These are phyloP conservation scores for Melitaea cinxia DNA, from an alignment of 1,140 invertebrate genomes.

Conservation along the genomic window DNA sequence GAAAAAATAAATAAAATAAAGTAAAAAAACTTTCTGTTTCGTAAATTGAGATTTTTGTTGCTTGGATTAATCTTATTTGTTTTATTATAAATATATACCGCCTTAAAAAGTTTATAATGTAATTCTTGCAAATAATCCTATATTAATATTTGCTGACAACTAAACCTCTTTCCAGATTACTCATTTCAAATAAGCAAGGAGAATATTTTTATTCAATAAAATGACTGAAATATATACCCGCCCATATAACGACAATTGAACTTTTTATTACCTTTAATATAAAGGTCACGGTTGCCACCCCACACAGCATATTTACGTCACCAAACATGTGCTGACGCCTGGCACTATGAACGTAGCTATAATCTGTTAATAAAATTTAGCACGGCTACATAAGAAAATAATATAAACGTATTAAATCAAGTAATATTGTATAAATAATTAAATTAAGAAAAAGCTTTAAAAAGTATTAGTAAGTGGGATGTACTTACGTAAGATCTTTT, in stretches of 20 bases:
- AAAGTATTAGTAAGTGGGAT: too few species aligned
- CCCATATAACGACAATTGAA: conserved; percentile 24
- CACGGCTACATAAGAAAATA: neutral
- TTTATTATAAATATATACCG: too few species aligned
- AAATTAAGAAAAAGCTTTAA: too few species aligned
- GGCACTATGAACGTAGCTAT: neutral
- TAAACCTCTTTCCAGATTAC: too few species aligned
- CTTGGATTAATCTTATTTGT: too few species aligned
- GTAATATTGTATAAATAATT: neutral
- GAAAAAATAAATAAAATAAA: conserved; percentile 8
- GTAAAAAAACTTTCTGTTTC: neutral
- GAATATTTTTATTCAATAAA: neutral
- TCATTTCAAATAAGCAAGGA: neutral
- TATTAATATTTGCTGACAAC: too few species aligned
- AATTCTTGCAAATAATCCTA: too few species aligned
- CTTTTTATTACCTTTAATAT: conserved; percentile 22
- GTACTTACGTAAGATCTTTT: too few species aligned
- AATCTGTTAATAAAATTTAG: neutral
- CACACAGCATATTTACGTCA: conserved; percentile 21
- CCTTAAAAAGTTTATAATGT: too few species aligned
- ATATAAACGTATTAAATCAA: neutral
- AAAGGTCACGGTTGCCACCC: conserved; percentile 26
- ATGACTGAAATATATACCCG: neutral
- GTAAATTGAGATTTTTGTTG: neutral
- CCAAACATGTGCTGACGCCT: conserved; percentile 6